phyloP scores from a whole-genome alignment of 2,113 vertebrate species.

The Calonectris borealis region DNA sequence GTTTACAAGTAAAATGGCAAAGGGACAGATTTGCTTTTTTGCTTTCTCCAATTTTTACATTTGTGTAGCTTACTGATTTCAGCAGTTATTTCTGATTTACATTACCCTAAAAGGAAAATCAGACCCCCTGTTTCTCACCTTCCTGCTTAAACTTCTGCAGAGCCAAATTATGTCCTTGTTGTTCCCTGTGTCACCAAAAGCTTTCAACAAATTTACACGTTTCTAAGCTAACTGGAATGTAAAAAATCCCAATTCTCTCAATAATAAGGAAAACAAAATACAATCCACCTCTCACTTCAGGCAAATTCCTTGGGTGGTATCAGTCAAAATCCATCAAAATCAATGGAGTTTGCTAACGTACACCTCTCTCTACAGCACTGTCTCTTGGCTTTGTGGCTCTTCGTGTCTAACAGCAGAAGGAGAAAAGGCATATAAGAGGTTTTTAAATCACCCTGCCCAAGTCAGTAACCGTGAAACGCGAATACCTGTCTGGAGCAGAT shows the following conservation, averaged over 20 bases:
- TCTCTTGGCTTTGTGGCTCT: neutral
- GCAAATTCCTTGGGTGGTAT: neutral
- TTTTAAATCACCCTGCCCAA: neutral
- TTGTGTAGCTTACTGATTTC: conserved; percentile 1
- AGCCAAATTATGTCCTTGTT: neutral
- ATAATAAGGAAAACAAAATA: neutral
- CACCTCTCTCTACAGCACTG: neutral
- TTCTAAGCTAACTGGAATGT: neutral
- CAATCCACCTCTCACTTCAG: neutral
- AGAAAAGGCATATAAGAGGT: neutral
- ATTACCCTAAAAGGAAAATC: neutral
- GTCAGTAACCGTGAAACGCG: neutral
- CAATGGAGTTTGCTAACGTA: neutral
- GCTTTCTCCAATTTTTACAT: neutral
- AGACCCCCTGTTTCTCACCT: neutral
- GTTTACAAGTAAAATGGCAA: conserved; percentile 45
- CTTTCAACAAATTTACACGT: conserved; percentile 15
- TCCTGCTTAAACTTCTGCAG: neutral
- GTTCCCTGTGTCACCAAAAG: neutral
- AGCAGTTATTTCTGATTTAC: neutral
- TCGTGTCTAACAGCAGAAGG: neutral
- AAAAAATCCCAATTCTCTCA: neutral
- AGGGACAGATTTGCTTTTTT: conserved; percentile 10
- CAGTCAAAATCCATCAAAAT: neutral
- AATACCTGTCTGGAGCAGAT: neutral